phyloP scores from a whole-genome alignment of 2,113 vertebrate genomes.

The Gymnarchus niloticus region DNA sequence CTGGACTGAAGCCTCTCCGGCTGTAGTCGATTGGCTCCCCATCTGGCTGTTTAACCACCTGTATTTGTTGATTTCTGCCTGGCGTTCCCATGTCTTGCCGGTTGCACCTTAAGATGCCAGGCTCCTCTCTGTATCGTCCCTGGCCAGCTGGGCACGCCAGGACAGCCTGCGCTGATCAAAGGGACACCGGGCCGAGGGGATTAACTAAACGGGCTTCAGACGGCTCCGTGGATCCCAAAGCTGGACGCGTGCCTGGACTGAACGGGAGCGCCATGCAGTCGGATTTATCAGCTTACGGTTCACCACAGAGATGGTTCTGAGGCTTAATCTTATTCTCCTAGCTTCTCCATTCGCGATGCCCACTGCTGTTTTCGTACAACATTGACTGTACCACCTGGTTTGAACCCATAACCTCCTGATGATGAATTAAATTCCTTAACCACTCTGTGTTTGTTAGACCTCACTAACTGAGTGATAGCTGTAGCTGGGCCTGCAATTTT shows the following conservation, averaged over 20 bases:
- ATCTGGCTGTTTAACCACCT: no score
- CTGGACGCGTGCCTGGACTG: not conserved
- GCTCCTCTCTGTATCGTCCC: not conserved
- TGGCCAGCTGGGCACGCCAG: not conserved
- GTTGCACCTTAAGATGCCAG: no score
- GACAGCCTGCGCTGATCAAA: conserved; percentile 5
- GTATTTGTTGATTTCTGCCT: no score
- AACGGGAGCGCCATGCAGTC: not conserved
- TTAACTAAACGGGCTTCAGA: not conserved
- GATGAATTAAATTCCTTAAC: not conserved
- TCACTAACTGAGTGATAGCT: no score
- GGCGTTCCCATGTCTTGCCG: no score
- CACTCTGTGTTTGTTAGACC: not conserved
- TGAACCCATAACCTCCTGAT: not conserved
- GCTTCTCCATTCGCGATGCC: not conserved
- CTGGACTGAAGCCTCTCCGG: no score
- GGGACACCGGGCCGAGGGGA: not conserved
- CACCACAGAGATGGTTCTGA: not conserved
- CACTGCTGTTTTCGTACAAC: not conserved
- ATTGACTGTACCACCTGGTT: not conserved
- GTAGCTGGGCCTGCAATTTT: no score
- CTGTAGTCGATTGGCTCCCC: no score
- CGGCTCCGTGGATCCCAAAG: not conserved
- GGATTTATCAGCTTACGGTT: not conserved
- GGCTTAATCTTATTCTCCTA: not conserved